Conservation (phyloP, 2,113 vertebrate genomes). For the Corvus cornix region DNA sequence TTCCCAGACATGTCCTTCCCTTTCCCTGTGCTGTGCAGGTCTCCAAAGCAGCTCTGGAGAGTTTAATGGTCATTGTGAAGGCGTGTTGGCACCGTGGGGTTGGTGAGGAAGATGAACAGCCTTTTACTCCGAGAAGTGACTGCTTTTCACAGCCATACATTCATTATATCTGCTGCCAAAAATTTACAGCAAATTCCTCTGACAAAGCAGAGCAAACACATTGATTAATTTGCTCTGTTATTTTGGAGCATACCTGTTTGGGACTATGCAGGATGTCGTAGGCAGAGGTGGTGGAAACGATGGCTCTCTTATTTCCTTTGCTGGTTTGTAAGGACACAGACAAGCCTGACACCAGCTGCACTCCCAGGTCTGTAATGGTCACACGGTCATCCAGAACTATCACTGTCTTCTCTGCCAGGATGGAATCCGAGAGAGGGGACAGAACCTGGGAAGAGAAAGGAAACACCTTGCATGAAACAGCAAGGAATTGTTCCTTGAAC, state of each 20-base stretch:
- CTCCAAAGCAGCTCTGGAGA: neutral
- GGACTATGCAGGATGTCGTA: conserved; percentile 83
- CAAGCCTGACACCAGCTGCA: conserved; percentile 88
- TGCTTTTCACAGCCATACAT: neutral
- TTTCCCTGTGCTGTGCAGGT: neutral
- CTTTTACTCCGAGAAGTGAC: neutral
- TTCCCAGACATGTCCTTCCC: neutral
- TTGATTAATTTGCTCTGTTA: accelerated
- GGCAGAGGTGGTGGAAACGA: conserved; percentile 83
- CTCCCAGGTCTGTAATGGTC: conserved; percentile 88
- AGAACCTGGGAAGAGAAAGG: conserved; percentile 79
- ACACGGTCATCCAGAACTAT: conserved; percentile 92
- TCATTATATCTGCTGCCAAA: accelerated
- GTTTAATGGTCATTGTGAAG: neutral
- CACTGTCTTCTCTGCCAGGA: conserved; percentile 95
- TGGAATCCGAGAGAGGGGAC: conserved; percentile 93
- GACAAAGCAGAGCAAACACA: neutral
- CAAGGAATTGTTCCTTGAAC: neutral
- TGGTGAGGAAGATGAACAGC: neutral
- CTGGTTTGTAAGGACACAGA: conserved; percentile 83
- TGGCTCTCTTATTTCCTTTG: conserved; percentile 78
- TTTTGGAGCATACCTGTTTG: conserved; percentile 79
- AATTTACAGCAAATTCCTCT: neutral
- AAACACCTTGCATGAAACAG: neutral
- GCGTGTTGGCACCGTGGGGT: neutral